Base-by-base conservation (phyloP, 2,888 invertebrate species). In the Endotricha flammealis region DNA sequence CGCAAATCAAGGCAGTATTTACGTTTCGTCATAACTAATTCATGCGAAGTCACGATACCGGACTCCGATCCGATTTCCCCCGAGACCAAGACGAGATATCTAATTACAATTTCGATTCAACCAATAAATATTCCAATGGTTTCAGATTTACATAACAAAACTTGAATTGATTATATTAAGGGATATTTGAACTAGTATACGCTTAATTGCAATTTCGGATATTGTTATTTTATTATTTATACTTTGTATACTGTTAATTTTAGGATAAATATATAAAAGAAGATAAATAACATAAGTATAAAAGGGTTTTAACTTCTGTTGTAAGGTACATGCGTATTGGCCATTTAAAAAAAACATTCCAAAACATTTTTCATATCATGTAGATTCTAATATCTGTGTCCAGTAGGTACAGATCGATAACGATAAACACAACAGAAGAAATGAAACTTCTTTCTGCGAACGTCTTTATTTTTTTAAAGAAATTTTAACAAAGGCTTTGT, bases 31-130 rank as follows among this genome's bases (percentile, higher is more conserved):
- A 46, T 44, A 32, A 30, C 37, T 58, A 66, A 72, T 67, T 64
- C 61, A 73, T 75, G 64, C 66, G 44, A 44, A 57, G 68, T 71
- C 72, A 64, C 65, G 63, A 54, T 58, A 66, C 72, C 74, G 67
- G 64, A 46, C 52, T 47, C 49, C 54, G 51, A 64, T 57, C 59
- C 67, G 60, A 82, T 83, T 81, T 82, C 85, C 85, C 85, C 12
- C 38, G 42, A 72, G 85, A 69, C 59, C 59, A 59, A 65, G 64
- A 65, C 61, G 57, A 68, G 69, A 64, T 74, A 75, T 79, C 76
- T 82, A 82, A 85, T 85, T 85, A 82, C 68, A 64, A 72, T 77
- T 77, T 77, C 76, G 72, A 78, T 74, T 68, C 62, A 53, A 54
- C 67, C 71, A 73, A 81, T 79, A 81, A 82, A 82, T 82, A 80